Conservation (phyloP, 2,888 invertebrate genomes). For the Hartigia nigra region DNA sequence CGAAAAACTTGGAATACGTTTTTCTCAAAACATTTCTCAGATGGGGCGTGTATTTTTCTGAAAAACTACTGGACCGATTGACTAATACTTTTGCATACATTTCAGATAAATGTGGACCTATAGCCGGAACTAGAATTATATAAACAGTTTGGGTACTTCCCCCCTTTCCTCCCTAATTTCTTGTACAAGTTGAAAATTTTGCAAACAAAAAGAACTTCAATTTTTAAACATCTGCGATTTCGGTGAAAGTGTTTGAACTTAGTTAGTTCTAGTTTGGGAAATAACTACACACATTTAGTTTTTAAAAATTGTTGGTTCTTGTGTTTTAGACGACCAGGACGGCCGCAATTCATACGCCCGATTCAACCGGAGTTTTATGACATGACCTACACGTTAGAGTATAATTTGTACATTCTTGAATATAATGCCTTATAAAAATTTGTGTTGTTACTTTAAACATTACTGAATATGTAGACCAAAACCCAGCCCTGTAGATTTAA, state of each 20-base stretch:
- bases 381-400: background rate
- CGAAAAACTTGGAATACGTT: background rate
- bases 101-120: no score
- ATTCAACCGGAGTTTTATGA: background rate
- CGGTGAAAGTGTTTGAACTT: no score
- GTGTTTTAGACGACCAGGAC: background rate
- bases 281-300: background rate
- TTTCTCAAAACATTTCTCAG: background rate
- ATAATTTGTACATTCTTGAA: background rate
- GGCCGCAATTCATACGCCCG: background rate
- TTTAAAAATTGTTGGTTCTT: background rate
- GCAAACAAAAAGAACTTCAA: background rate
- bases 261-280: no score
- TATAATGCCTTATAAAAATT: background rate
- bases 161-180: background rate
- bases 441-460: background rate
- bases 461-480: background rate
- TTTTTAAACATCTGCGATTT: background rate
- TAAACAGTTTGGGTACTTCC: background rate
- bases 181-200: background rate
- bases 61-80: background rate
- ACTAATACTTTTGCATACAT: background rate
- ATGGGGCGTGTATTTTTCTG: slow-evolving; percentile 7
- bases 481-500: background rate
- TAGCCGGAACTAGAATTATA: background rate